Evolutionary conservation across 1,140 invertebrate genomes (phyloP).

Genomic region (Trichonephila clavata): DNA sequence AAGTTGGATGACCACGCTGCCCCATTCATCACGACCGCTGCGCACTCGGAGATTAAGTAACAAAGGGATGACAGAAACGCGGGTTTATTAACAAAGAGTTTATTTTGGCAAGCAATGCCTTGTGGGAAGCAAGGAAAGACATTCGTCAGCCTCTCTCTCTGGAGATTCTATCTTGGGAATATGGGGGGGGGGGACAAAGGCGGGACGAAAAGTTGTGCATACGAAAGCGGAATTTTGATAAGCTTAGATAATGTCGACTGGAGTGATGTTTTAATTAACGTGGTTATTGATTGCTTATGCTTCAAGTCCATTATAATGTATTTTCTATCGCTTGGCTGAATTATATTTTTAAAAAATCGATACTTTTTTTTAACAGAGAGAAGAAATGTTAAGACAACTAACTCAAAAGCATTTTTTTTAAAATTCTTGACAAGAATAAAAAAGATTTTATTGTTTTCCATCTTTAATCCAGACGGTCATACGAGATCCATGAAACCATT

Average conservation of each 20-base stretch:
- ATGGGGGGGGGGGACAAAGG: neutral
- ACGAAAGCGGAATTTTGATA: neutral
- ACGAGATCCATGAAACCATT: too few species aligned
- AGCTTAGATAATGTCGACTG: neutral
- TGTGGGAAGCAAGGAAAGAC: neutral
- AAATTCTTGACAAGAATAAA: too few species aligned
- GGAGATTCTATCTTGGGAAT: neutral
- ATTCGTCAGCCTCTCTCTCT: neutral
- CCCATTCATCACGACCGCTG: slow-evolving; percentile 31
- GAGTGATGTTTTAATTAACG: neutral
- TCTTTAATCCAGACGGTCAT: too few species aligned
- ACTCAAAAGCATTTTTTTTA: too few species aligned
- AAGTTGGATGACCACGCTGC: slow-evolving; percentile 47
- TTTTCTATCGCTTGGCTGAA: too few species aligned
- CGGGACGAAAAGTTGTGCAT: neutral
- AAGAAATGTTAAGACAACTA: too few species aligned
- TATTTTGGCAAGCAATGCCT: slow-evolving; percentile 9
- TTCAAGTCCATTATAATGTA: too few species aligned
- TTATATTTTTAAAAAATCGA: too few species aligned
- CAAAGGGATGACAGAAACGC: slow-evolving; percentile 37
- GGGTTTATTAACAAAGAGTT: slow-evolving; percentile 36
- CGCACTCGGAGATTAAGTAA: slow-evolving; percentile 52
- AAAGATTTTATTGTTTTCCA: too few species aligned
- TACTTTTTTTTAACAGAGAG: too few species aligned
- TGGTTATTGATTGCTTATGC: neutral